These are phyloP conservation scores for Melanargia galathea DNA, from an alignment of 2,888 invertebrate genomes.

Conservation along the genomic window DNA sequence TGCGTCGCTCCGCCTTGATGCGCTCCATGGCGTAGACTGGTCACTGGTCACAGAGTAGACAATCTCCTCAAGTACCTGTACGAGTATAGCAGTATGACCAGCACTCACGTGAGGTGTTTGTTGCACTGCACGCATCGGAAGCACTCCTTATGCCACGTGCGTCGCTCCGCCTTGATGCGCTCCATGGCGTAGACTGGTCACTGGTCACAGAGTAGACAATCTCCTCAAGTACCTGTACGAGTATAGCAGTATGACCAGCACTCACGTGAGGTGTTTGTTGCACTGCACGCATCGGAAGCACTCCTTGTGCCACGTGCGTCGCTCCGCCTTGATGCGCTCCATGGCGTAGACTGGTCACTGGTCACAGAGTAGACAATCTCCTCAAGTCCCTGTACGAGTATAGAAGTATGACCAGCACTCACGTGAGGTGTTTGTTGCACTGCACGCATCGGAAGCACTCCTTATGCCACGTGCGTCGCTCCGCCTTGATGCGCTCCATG, in stretches of 20 bases:
- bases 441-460: not conserved
- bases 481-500: not conserved
- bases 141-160: not conserved
- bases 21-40: slow-evolving; percentile 98
- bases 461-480: not conserved
- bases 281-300: slow-evolving; percentile 67
- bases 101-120: slow-evolving; percentile 86
- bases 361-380: too few relatives aligned
- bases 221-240: too few relatives aligned
- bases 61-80: too few relatives aligned
- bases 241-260: not conserved
- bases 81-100: too few relatives aligned
- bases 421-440: not conserved
- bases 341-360: not conserved
- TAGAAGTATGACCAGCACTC: not conserved
- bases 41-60: too few relatives aligned
- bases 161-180: not conserved
- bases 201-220: too few relatives aligned
- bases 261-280: slow-evolving; percentile 88
- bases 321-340: not conserved
- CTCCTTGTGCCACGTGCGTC: not conserved
- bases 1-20: slow-evolving; percentile 91
- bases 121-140: slow-evolving; percentile 79
- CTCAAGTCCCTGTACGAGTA: too few relatives aligned
- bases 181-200: not conserved